A percentile compares a stretch with the other conserved stretches of the same genome.
Conservation (phyloP, 1,140 invertebrate species). For the Tetramorium parvispinum region DNA sequence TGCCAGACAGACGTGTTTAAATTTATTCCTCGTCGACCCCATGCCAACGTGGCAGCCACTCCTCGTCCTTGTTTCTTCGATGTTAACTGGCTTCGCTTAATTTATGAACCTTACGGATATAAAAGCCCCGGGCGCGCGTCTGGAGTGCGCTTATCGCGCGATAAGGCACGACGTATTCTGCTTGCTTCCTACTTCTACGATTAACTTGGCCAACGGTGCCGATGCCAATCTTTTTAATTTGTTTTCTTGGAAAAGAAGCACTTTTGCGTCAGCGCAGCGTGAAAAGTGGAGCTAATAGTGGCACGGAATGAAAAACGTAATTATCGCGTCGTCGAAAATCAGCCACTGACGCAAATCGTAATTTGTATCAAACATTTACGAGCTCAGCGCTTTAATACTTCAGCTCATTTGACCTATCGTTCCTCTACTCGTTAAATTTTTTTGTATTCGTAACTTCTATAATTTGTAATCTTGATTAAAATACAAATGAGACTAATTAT, state of each 20-base stretch:
- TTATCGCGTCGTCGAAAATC: conserved; percentile 58
- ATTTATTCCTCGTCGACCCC: conserved; percentile 59
- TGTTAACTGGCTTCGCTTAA: conserved; percentile 64
- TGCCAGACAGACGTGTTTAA: conserved; percentile 59
- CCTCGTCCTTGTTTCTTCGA: conserved; percentile 57
- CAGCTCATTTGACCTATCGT: not conserved
- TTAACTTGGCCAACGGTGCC: conserved; percentile 65
- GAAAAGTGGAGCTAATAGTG: conserved; percentile 63
- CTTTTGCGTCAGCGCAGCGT: conserved; percentile 69
- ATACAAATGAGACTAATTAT: not conserved
- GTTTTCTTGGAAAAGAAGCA: conserved; percentile 71
- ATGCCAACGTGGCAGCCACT: conserved; percentile 42
- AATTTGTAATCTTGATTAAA: not conserved
- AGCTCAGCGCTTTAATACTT: not conserved
- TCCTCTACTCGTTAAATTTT: not conserved
- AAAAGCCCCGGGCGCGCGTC: conserved; percentile 50
- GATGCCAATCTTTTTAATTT: conserved; percentile 76
- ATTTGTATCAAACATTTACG: conserved; percentile 9
- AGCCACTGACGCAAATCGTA: conserved; percentile 45
- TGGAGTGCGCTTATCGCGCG: conserved; percentile 63
- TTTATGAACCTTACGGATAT: conserved; percentile 68
- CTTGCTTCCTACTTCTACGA: conserved; percentile 69
- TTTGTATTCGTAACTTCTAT: not conserved
- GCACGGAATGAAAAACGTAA: conserved; percentile 70
- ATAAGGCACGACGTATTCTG: conserved; percentile 68